A percentile compares a stretch with the other conserved stretches of the same genome.
Conservation (phyloP, 2,888 invertebrate species). For the Amphipyra tragopoginis region DNA sequence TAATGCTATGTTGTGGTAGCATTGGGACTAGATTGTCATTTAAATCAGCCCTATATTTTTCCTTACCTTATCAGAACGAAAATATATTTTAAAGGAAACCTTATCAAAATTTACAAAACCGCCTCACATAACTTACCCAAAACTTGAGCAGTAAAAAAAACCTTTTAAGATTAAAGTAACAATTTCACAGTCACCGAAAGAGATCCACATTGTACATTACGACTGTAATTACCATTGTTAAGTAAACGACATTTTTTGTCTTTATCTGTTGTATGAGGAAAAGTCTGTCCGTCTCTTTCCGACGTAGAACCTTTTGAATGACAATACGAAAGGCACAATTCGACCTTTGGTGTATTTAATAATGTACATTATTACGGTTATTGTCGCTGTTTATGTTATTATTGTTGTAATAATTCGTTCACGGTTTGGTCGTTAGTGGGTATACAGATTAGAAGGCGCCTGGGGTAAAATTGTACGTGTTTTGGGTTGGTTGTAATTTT, state of each 20-base stretch:
- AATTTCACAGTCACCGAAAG: constrained; percentile 21
- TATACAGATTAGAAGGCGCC: constrained; percentile 8
- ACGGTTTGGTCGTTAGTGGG: constrained; percentile 22
- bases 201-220: constrained; percentile 33
- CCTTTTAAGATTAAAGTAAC: constrained; percentile 3
- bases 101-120: not conserved
- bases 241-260: constrained; percentile 8
- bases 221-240: constrained; percentile 21
- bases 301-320: constrained; percentile 7
- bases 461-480: not conserved
- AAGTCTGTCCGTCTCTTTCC: constrained; percentile 5
- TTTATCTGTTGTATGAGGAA: not conserved
- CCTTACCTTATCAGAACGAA: too few relatives aligned
- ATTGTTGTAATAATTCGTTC: constrained; percentile 10
- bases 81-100: not conserved
- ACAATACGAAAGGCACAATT: constrained; percentile 29
- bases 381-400: constrained; percentile 15
- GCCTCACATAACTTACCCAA: constrained; percentile 1
- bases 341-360: constrained; percentile 15
- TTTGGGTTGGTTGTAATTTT: not conserved
- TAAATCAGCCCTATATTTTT: too few relatives aligned
- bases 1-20: too few relatives aligned
- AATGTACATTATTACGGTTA: constrained; percentile 33
- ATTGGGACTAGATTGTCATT: too few relatives aligned
- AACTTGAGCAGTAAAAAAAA: not conserved